Evolutionary conservation across 1,140 invertebrate genomes (phyloP), one percentile per base, ranked within the genome.

Genomic region (Vollenhovia emeryi): DNA sequence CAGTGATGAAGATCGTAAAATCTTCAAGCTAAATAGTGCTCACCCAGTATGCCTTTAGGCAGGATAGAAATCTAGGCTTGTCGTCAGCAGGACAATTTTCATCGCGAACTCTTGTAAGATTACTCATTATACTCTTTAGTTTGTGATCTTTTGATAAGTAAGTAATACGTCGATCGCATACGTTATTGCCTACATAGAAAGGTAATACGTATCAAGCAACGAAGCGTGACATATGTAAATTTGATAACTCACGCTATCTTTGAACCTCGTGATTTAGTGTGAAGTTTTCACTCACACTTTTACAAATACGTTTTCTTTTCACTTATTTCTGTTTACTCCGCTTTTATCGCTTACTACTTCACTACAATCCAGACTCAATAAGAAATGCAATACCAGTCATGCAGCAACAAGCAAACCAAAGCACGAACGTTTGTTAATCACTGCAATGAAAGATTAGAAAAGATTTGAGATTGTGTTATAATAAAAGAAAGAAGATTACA

Each of bases 61-160:
- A 80, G 87, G 82, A 85, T 45, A 87, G 84, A 87, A 87, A 87
- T 57, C 86, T 87, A 75, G 59, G 52, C 71, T 64, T 79, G 60
- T 84, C 60, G 50, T 68, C 74, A 55, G 50, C 40, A 66, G 73
- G 62, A 60, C 73, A 85, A 74, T 73, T 87, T 60, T 87, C 66
- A 87, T 85, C 52, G 62, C 76, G 52, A 52, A 68, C 40, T 87
- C 80, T 78, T 27, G 33, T 76, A 50, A 48, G 36, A 36, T 60
- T 87, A 88, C 45, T 87, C 86, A 87, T 87, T 87, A 68, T 85
- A 85, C 40, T 48, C 71, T 78, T 84, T 86, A 86, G 79, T 71
- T 60, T 57, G n/a, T n/a, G 59, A 75, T 75, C 73, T 69, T 86
- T 76, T 73, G 59, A 69, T 68, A 59, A 76, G 68, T 85, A 87